phyloP scores from a whole-genome alignment of 2,888 invertebrate genomes.

The Lasioglossum marginatum region DNA sequence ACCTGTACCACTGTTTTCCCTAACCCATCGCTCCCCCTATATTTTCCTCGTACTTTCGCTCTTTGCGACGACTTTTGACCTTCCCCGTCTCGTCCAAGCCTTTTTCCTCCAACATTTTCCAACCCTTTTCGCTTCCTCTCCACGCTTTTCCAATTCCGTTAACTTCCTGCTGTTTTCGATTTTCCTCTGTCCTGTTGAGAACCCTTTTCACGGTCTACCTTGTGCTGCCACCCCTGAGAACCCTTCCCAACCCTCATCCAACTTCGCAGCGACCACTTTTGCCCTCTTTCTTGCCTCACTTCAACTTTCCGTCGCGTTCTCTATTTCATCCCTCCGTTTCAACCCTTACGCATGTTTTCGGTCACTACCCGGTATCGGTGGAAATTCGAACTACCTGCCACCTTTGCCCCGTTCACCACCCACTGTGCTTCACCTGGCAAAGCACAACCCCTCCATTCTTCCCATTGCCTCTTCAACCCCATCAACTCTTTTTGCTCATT shows the following conservation, averaged over 20 bases:
- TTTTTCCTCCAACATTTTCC: not conserved
- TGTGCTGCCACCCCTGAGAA: not conserved
- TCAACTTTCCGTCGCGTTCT: not conserved
- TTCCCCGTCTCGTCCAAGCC: not conserved
- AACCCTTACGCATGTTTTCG: not conserved
- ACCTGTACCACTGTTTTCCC: conserved; percentile 33
- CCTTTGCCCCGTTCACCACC: not conserved
- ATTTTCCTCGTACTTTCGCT: conserved; percentile 23
- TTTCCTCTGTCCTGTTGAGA: not conserved
- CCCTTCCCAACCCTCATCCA: not conserved
- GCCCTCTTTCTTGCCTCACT: conserved; percentile 8
- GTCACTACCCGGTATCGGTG: not conserved
- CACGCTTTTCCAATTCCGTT: not conserved
- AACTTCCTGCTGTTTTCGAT: conserved; percentile 5
- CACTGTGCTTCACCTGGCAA: not conserved
- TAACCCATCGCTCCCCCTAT: conserved; percentile 13
- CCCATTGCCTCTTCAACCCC: not conserved
- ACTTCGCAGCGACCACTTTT: not conserved
- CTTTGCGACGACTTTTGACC: conserved; percentile 10
- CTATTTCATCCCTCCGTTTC: not conserved
- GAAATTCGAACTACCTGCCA: not conserved
- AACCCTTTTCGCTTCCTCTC: not conserved
- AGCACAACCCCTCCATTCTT: too few relatives aligned
- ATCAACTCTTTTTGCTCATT: not conserved
- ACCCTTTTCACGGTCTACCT: not conserved